A percentile compares a stretch with the other conserved stretches of the same genome.
Evolutionary conservation across 2,113 vertebrate species (phyloP).

Genomic region (Enhydra lutris): DNA sequence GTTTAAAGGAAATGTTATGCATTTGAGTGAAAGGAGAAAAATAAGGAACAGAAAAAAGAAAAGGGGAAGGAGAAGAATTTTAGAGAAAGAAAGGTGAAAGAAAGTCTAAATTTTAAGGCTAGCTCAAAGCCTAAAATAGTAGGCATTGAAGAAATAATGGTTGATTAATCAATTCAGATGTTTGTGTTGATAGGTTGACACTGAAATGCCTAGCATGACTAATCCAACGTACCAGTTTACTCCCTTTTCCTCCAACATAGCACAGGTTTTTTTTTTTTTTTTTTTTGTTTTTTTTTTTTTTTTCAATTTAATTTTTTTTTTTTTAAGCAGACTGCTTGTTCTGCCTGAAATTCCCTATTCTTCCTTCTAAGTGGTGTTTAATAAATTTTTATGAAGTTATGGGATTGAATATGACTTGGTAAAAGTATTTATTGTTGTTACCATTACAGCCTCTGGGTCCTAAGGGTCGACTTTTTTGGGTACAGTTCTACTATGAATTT

Average conservation of each 20-base stretch:
- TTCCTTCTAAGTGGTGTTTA: not conserved
- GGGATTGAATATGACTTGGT: not conserved
- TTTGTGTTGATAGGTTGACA: not conserved
- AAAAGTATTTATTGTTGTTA: not conserved
- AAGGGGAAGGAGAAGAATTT: not conserved
- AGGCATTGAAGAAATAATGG: not conserved
- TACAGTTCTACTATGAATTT: not conserved
- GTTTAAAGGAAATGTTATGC: constrained; percentile 10
- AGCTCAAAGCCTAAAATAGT: not conserved
- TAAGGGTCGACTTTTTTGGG: not conserved
- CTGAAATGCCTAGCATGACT: not conserved
- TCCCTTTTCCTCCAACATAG: not conserved
- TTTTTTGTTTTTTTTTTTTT: not conserved
- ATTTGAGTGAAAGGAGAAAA: not conserved
- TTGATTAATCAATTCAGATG: not conserved
- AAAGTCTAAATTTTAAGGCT: not conserved
- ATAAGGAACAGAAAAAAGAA: not conserved
- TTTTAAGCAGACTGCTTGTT: not conserved
- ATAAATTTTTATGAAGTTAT: not conserved
- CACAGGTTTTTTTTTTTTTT: not conserved
- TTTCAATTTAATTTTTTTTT: not conserved
- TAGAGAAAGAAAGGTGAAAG: not conserved
- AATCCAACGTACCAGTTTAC: not conserved
- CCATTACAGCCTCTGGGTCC: not conserved
- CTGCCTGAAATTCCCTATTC: not conserved